Evolutionary conservation across 2,113 vertebrate genomes (phyloP).

Genomic region (Cochlearius cochlearius): DNA sequence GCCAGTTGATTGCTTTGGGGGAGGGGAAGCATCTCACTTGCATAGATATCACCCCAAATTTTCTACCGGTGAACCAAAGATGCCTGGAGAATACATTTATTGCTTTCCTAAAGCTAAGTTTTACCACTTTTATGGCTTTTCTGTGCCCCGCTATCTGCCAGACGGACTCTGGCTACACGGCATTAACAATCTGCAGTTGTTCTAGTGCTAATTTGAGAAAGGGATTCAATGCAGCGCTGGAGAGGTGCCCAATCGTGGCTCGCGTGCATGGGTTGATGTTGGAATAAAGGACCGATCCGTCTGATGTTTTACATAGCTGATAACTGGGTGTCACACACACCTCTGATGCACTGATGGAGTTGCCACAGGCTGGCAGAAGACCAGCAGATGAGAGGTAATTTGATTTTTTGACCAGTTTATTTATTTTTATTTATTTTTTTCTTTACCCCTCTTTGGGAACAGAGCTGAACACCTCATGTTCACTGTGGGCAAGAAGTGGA

Average conservation of each 20-base stretch:
- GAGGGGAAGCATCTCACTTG: neutral
- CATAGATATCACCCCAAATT: neutral
- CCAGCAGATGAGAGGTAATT: neutral
- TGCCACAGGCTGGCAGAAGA: neutral
- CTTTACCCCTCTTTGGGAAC: neutral
- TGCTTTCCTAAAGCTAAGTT: neutral
- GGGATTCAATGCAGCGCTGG: neutral
- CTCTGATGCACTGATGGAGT: neutral
- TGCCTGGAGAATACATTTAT: too few relatives aligned
- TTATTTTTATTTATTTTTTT: neutral
- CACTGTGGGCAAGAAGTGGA: fast-evolving
- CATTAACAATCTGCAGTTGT: neutral
- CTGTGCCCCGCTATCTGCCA: fast-evolving
- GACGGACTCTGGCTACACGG: neutral
- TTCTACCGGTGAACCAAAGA: neutral
- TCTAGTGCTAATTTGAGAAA: neutral
- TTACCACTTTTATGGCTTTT: neutral
- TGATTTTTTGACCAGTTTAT: neutral
- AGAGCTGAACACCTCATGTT: neutral
- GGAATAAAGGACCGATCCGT: neutral
- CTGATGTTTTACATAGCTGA: neutral
- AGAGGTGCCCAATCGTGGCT: neutral
- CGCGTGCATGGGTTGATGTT: neutral
- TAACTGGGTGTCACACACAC: neutral
- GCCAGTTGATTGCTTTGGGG: neutral